A percentile compares a stretch with the other conserved stretches of the same genome.
These are phyloP conservation scores for Eubasilissa regina DNA, from an alignment of 1,140 invertebrate genomes.

Conservation along the genomic window DNA sequence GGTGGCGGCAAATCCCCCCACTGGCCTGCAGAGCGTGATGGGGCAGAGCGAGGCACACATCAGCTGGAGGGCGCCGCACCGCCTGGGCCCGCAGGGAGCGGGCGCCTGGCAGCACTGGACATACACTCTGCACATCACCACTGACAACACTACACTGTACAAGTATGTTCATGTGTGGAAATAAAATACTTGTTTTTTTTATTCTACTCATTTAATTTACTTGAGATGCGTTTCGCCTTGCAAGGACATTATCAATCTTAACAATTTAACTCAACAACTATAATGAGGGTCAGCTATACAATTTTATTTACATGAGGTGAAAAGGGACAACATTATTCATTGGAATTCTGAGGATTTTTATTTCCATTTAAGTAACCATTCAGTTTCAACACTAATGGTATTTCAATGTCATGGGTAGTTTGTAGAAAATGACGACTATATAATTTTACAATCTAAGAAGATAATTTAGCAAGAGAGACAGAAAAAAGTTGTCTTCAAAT, in stretches of 20 bases:
- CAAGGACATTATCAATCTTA: too few relatives aligned
- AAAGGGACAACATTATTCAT: too few relatives aligned
- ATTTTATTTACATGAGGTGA: too few relatives aligned
- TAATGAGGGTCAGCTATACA: too few relatives aligned
- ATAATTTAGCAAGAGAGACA: not conserved
- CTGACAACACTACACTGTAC: constrained; percentile 68
- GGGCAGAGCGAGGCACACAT: constrained; percentile 82
- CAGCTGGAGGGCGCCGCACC: constrained; percentile 84
- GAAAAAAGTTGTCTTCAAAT: too few relatives aligned
- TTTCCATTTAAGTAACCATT: too few relatives aligned
- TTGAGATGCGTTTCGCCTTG: too few relatives aligned
- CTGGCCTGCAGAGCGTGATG: constrained; percentile 84
- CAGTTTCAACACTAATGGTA: too few relatives aligned
- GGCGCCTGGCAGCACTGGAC: constrained; percentile 90
- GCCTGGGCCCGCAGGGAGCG: constrained; percentile 84
- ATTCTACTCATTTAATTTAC: too few relatives aligned
- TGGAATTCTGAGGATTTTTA: too few relatives aligned
- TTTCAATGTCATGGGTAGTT: too few relatives aligned
- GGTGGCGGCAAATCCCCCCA: constrained; percentile 83
- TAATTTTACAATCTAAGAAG: not conserved
- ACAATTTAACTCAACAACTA: too few relatives aligned
- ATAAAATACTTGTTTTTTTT: not conserved
- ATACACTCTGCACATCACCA: constrained; percentile 84
- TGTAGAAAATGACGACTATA: not conserved
- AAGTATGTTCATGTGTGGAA: constrained; percentile 54